Evolutionary conservation across 2,113 vertebrate species (phyloP).

Genomic region (crab-eating macaque (Macaca fascicularis)): DNA sequence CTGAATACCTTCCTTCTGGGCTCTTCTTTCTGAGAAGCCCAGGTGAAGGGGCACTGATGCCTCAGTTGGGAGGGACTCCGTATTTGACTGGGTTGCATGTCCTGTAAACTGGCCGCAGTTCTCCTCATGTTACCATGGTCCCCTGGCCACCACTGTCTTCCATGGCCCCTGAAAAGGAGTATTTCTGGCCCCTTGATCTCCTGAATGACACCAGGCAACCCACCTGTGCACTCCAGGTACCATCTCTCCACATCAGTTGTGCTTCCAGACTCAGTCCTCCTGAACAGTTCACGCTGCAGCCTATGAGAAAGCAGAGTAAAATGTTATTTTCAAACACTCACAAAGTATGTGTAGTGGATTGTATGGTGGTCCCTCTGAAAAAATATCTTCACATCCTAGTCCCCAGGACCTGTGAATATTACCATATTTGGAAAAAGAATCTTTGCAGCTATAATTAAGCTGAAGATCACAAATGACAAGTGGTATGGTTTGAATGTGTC

Average conservation of each 20-base stretch:
- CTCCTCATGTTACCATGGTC: accelerated
- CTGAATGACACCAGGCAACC: background rate
- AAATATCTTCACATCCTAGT: accelerated
- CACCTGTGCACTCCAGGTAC: accelerated
- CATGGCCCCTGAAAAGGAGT: background rate
- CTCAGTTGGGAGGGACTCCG: accelerated
- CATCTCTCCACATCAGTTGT: no score
- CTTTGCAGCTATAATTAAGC: background rate
- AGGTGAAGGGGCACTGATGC: accelerated
- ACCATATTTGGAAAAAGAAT: background rate
- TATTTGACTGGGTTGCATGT: background rate
- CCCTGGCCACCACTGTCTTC: background rate
- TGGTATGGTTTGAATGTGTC: background rate
- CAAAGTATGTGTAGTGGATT: accelerated
- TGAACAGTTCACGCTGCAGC: accelerated
- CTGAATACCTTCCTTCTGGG: accelerated
- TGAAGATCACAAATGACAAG: background rate
- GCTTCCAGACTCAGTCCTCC: background rate
- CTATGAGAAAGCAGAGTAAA: accelerated
- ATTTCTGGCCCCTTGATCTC: background rate
- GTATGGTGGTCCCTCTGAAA: accelerated
- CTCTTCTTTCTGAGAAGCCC: background rate
- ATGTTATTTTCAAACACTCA: accelerated
- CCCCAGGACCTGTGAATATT: accelerated
- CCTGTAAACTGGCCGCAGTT: background rate